Evolutionary conservation across 1,140 invertebrate species (phyloP), one percentile per base, ranked within the genome.

Genomic region (Goniozus legneri): DNA sequence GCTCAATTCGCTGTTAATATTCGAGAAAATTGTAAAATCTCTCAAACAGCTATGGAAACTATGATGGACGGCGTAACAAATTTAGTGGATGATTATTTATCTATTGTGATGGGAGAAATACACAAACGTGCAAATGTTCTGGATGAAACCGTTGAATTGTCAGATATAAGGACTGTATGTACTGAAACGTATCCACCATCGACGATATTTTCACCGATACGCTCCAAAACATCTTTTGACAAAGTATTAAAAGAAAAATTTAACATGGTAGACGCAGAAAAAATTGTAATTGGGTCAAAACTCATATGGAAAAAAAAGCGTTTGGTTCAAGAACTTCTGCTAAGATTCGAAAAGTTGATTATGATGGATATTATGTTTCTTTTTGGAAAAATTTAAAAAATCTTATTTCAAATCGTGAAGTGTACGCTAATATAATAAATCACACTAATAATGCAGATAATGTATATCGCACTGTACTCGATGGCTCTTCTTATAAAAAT

Each of bases 401-500:
- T 27, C 24, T 27, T 4, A 6, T 27, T 4, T 6, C 4, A 6
- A 27, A 27, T 27, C 4, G 10, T 4, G 4, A 27, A 10, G 24
- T 27, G 10, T 10, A 10, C 4, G 10, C 4, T 27, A 27, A 10
- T 27, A 27, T 27, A 27, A n/a, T n/a, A n/a, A n/a, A n/a, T n/a
- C 24, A 27, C 24, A 10, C 4, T 6, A 33, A 33, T n/a, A 6
- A 24, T 2, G 16, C 40, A 32, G 19, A 50, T 21, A 33, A 36
- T 30, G 12, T 47, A 12, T 43, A 34, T 19, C 22, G 45, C 32
- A 44, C 50, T 1, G 47, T 55, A 3, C 34, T 54, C 8, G 52
- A 58, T 47, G 56, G 52, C 8, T 32, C 19, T 1, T 52, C 18
- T 48, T 58, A 58, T 37, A 27, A 20, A 20, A 40, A 47, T 32